These are phyloP conservation scores for Microctenopoma stevenorrisi DNA, from an alignment of 2,797 vertebrate genomes.

Conservation along the genomic window DNA sequence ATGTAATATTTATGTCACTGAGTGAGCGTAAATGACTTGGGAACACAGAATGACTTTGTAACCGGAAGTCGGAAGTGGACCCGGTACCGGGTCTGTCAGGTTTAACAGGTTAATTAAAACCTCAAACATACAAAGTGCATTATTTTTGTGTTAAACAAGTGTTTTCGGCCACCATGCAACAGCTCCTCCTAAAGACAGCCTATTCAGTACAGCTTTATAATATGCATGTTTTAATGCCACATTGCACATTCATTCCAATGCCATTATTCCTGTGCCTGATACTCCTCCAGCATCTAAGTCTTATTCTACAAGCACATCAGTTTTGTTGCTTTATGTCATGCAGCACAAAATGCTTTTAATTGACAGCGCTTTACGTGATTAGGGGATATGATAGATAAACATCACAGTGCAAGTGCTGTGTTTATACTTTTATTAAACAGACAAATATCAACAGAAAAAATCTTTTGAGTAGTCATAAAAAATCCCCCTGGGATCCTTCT, in stretches of 20 bases:
- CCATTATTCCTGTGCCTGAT: conserved; percentile 64
- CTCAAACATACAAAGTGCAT: conserved; percentile 16
- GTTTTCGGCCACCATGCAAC: conserved; percentile 33
- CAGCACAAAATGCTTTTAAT: conserved; percentile 55
- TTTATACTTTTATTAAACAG: conserved; percentile 55
- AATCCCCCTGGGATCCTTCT: conserved; percentile 64
- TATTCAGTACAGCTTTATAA: conserved; percentile 51
- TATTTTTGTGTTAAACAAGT: conserved; percentile 51
- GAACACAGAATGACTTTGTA: too few species aligned
- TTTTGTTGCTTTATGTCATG: conserved; percentile 68
- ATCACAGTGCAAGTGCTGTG: conserved; percentile 70
- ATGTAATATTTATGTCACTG: too few species aligned
- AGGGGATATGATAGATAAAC: conserved; percentile 48
- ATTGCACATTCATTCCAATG: conserved; percentile 65
- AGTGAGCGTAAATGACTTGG: too few species aligned
- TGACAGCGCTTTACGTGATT: conserved; percentile 47
- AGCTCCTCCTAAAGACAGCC: conserved; percentile 65
- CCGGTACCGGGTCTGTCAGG: too few species aligned
- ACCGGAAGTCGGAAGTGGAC: too few species aligned
- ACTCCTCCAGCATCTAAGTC: conserved; percentile 47
- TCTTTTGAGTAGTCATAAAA: conserved; percentile 60
- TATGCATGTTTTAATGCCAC: conserved; percentile 70
- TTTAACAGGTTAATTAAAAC: neutral
- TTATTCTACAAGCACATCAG: conserved; percentile 54
- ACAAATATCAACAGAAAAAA: conserved; percentile 50